These are phyloP conservation scores for Drosophila peninsularis DNA, from an alignment of 2,888 invertebrate species.

Conservation along the genomic window DNA sequence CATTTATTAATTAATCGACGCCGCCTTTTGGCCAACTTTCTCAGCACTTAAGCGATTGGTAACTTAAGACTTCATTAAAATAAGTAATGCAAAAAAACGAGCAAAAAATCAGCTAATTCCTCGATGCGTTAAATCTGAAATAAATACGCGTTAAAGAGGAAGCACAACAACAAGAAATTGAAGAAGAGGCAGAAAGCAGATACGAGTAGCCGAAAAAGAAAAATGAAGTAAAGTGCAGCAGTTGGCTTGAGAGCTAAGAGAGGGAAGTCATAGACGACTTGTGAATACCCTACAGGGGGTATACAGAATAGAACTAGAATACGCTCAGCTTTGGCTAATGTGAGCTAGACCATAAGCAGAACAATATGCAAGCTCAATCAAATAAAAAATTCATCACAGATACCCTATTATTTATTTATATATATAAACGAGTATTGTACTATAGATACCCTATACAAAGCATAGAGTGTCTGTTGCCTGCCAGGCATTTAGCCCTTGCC, in stretches of 20 bases:
- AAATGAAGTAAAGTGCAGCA: constrained; percentile 42
- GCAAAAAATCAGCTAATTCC: constrained; percentile 51
- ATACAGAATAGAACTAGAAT: no score
- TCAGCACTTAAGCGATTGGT: constrained; percentile 63
- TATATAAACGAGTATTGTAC: no score
- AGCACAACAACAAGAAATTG: constrained; percentile 10
- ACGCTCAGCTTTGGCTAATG: no score
- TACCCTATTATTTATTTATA: no score
- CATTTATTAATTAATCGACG: constrained; percentile 78
- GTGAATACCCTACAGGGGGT: constrained; percentile 6
- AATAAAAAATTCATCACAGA: no score
- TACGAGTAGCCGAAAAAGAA: constrained; percentile 21
- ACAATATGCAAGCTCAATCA: no score
- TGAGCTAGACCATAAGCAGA: no score
- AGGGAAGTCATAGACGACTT: background rate
- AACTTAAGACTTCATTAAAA: constrained; percentile 79
- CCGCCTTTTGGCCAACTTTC: constrained; percentile 65
- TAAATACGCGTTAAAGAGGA: constrained; percentile 35
- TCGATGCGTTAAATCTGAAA: constrained; percentile 77
- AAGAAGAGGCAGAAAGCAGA: constrained; percentile 12
- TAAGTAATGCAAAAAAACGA: constrained; percentile 6
- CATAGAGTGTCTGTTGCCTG: background rate
- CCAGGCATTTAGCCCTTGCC: constrained; percentile 4
- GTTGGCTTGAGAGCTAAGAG: constrained; percentile 38
- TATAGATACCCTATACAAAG: background rate